Evolutionary conservation across 2,888 invertebrate genomes (phyloP), one percentile per base, ranked within the genome.

Genomic region (Drosophila pseudotalamancana): DNA sequence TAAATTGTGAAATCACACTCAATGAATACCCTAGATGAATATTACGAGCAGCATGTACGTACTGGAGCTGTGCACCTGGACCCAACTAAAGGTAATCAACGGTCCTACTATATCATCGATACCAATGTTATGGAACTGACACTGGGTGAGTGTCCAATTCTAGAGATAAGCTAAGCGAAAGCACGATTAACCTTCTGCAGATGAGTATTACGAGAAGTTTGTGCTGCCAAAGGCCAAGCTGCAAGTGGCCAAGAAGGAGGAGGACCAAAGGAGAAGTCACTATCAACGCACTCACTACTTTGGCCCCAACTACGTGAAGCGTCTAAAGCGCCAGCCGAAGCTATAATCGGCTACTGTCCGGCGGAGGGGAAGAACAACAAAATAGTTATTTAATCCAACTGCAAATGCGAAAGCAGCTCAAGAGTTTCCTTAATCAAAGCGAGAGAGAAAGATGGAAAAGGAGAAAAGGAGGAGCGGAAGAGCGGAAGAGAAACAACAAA

Each of bases 271-370:
- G 11, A 19, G 0, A 1, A 18, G 2, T n/a, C 23, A 1, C 3
- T 31, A 18, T 12, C 16, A 19, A 6, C 59, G 35, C 16, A 59
- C 59, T 3, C 70, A 72, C 21, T 69, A 37, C 29, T 75, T 60
- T 35, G 37, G 23, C 8, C 29, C 50, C 1, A 16, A 23, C 19
- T 62, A 50, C 37, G 42, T 55, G 50, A 16, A 48, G 11, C 14
- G 27, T 11, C 27, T n/a, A n/a, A n/a, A 11, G 18, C 16, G 59
- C 35, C 57, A 34, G 48, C 49, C 34, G 12, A 43, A 12, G 16
- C 14, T 34, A 1, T 23, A 4, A n/a, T 11, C 27, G 8, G 27
- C 27, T 11, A 27, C 27, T 11, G 27, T n/a, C n/a, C n/a, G 11
- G 2, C 27, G 14, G 14, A 1, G n/a, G 4, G 29, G 18, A 32